Evolutionary conservation across 1,140 invertebrate species (phyloP), one percentile per base, ranked within the genome.

Genomic region (Pygmarrhopalites habei): DNA sequence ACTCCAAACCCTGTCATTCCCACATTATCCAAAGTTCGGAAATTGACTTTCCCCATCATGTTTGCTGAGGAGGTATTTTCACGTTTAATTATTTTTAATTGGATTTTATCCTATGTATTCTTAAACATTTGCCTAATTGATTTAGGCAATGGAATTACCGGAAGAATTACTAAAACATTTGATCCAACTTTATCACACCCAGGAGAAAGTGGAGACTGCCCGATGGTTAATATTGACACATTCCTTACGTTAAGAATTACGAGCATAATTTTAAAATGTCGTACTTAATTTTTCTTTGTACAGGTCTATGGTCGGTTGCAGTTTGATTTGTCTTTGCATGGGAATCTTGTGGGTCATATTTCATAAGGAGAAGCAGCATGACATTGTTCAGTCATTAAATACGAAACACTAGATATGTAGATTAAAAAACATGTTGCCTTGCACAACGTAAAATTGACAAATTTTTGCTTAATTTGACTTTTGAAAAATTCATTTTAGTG

Each of bases 31-130:
- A 73, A 73, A 2, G 77, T 81, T 0, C 70, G 70, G n/a, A 76
- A 76, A 17, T 77, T 79, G 2, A 68, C 80, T 15, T 78, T 82
- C 64, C 81, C 81, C 0, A 60, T 81, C 23, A 44, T 81, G 1
- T 82, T 80, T 80, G 71, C 81, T 25, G 80, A 82, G 69, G 79
- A 81, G 76, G 79, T 80, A 73, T 23, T 35, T 32, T 26, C 12
- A 43, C 15, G 30, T 57, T 2, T 15, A 17, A 29, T 57, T 57
- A 23, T 35, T 35, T 57, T 23, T 10, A 57, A 57, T n/a, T n/a
- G n/a, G 28, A 14, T 32, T 32, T 2, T 35, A 7, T 35, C 28
- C 2, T 47, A 23, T 58, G 5, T 55, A 39, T 15, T 47, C 17
- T 23, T 51, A 32, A 51, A 35, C 26, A 51, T 49, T 51, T 30